Percentiles rank a stretch among this genome's conserved stretches.
Conservation (phyloP, 2,888 invertebrate species). For the Agonopterix arenella region DNA sequence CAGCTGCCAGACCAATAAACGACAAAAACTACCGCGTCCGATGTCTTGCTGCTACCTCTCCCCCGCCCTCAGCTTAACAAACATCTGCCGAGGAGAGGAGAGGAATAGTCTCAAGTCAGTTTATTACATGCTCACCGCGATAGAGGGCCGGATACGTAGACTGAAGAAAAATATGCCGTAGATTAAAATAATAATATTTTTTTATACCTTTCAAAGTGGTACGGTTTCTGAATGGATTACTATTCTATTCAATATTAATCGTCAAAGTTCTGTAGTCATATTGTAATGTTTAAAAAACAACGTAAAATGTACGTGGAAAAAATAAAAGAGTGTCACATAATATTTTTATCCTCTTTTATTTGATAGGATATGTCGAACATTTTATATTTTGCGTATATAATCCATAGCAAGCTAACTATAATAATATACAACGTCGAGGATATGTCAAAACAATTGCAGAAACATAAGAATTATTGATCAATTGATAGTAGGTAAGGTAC, state of each 20-base stretch:
- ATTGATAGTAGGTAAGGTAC: too few species aligned
- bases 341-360: constrained; percentile 5
- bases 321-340: background rate
- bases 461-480: too few species aligned
- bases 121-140: constrained; percentile 47
- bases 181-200: too few species aligned
- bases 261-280: background rate
- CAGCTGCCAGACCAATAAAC: constrained; percentile 32
- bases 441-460: too few species aligned
- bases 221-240: background rate
- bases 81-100: constrained; percentile 42
- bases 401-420: background rate
- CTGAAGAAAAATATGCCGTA: constrained; percentile 32
- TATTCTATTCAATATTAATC: background rate
- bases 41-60: constrained; percentile 16
- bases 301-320: background rate
- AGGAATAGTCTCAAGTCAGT: constrained; percentile 39
- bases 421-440: background rate
- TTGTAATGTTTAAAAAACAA: background rate
- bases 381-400: too few species aligned
- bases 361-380: background rate
- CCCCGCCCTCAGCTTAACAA: constrained; percentile 33
- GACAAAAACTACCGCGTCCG: background rate
- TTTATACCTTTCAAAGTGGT: background rate
- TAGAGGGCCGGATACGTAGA: constrained; percentile 56